Base-by-base conservation (phyloP, 1,140 invertebrate species). In the Drosophila ohnishii region DNA sequence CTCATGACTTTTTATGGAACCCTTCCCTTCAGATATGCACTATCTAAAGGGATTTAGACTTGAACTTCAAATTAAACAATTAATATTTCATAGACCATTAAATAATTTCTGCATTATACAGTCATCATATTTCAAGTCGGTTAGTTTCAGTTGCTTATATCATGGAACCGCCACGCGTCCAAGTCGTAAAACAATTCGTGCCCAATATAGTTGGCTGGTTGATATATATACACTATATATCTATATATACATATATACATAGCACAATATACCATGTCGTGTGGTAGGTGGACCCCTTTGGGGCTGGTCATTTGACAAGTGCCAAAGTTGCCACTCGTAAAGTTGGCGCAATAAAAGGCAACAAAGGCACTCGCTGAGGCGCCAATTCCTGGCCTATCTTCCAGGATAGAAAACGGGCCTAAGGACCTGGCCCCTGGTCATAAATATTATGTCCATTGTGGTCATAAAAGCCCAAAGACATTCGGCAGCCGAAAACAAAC, bases 311-410 rank as follows among this genome's bases (percentile, higher is more conserved):
- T 78, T 78, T 78, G 76, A 78, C 75, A 78, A 78, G 76, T 78
- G 75, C 67, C 67, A 78, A 78, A 78, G 76, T 78, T 78, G 67
- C 66, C 75, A 78, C 76, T 78, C 75, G 76, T 78, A 78, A 78
- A 78, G 75, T 78, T 78, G 66, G 58, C 66, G 66, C 76, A 78
- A 78, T 78, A 78, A 78, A 78, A 78, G 58, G 19, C 39, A 25
- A 60, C 59, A 78, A 72, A 78, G 47, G 56, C 47, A 44, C 55
- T 59, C 32, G 56, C 55, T 42, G 47, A 47, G 55, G 16, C 71
- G 62, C 28, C 48, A 37, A 16, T 37, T 16, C 64, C 34, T 42
- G 22, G 40, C 10, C 51, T 58, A 48, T 69, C 64, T 42, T 2
- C 16, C 14, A 8, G 61, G 45, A 39, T 34, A 32, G 63, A 56